Base-by-base conservation (phyloP, 1,140 invertebrate genomes). In the Hormaphis cornu region DNA sequence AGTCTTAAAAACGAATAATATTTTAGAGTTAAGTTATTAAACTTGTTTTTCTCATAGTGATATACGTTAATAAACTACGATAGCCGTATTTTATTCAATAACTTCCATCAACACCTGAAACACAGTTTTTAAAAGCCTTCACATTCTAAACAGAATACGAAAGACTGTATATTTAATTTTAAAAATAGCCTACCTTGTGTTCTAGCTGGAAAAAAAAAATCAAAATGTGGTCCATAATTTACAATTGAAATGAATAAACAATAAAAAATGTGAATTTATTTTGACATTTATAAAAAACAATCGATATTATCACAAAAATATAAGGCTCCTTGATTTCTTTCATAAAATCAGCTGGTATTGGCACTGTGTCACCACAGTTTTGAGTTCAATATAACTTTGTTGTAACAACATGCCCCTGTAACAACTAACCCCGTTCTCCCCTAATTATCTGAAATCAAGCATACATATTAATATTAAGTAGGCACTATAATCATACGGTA, bases 391-490 rank as follows among this genome's bases (percentile, higher is more conserved):
- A 52, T 52, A 52, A n/a, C 7, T n/a, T n/a, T 1, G 24, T 4
- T 52, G 50, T 52, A 52, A 52, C 20, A 52, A 52, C 50, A 28
- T 52, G 50, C 50, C 26, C 50, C 24, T 30, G 50, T 52, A 52
- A 52, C 50, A 24, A 52, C 50, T 52, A n/a, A 30, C 50, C 50
- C 50, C 50, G 16, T 12, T 26, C 24, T 28, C n/a, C n/a, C n/a
- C n/a, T n/a, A n/a, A n/a, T n/a, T n/a, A n/a, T n/a, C n/a, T n/a
- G n/a, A n/a, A n/a, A n/a, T n/a, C n/a, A n/a, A n/a, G n/a, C n/a
- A n/a, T n/a, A n/a, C n/a, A n/a, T n/a, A n/a, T n/a, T n/a, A n/a
- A n/a, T n/a, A n/a, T n/a, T n/a, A n/a, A n/a, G n/a, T n/a, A n/a
- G n/a, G n/a, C n/a, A n/a, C n/a, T n/a, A n/a, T n/a, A n/a, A n/a